Conservation (phyloP, 2,888 invertebrate species). For the Neuroscelio doddi region DNA sequence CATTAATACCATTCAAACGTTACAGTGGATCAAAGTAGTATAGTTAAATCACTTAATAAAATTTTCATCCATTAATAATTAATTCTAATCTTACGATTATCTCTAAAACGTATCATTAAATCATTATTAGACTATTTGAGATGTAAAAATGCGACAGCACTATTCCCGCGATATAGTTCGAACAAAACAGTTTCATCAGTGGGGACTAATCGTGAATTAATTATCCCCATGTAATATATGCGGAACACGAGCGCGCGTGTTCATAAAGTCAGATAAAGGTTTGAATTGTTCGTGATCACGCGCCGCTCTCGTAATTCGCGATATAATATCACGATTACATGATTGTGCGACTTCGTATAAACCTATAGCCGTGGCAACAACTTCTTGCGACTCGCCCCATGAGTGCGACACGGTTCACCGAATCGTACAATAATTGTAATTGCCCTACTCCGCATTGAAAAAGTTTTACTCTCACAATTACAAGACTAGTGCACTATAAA, state of each 20-base stretch:
- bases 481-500: background rate
- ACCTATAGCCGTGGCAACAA: too few relatives aligned
- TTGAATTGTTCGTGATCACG: slow-evolving; percentile 67
- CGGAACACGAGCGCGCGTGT: slow-evolving; percentile 57
- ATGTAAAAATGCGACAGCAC: background rate
- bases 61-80: too few relatives aligned
- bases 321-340: slow-evolving; percentile 44
- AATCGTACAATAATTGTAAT: slow-evolving; percentile 39
- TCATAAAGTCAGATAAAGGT: slow-evolving; percentile 61
- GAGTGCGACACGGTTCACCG: slow-evolving; percentile 52
- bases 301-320: slow-evolving; percentile 52
- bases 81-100: too few relatives aligned
- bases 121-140: too few relatives aligned
- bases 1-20: too few relatives aligned
- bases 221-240: slow-evolving; percentile 63
- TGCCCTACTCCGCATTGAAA: slow-evolving; percentile 20
- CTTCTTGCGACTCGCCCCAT: slow-evolving; percentile 1
- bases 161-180: background rate
- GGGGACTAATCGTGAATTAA: slow-evolving; percentile 65
- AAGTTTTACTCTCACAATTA: background rate
- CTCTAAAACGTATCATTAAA: too few relatives aligned
- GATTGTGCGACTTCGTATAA: background rate
- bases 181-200: background rate
- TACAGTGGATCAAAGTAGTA: too few relatives aligned
- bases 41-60: too few relatives aligned